Conservation (phyloP, 2,113 vertebrate species). For the Puntigrus tetrazona region DNA sequence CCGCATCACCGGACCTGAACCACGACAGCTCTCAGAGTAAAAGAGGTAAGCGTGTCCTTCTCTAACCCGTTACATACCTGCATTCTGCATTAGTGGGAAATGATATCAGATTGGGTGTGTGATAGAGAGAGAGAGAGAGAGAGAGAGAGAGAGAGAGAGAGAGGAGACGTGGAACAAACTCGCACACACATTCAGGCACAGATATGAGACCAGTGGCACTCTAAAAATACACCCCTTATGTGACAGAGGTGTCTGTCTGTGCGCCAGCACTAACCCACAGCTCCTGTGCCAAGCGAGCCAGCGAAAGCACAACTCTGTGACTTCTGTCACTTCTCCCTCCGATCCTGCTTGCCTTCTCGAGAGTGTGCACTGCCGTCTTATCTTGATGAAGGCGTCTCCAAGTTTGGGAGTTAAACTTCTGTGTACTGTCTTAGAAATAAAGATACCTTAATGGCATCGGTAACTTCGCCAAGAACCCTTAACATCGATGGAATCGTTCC, state of each 20-base stretch:
- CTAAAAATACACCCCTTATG: slow-evolving; percentile 39
- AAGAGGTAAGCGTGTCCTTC: slow-evolving; percentile 65
- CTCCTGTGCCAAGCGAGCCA: background rate
- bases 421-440: background rate
- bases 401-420: background rate
- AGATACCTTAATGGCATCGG: background rate
- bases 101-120: background rate
- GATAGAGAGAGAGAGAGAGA: background rate
- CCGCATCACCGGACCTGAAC: slow-evolving; percentile 53
- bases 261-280: slow-evolving; percentile 17
- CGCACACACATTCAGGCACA: background rate
- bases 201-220: slow-evolving; percentile 3
- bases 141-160: background rate
- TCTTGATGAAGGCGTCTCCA: background rate
- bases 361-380: background rate
- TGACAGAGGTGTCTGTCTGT: slow-evolving; percentile 9
- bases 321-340: background rate
- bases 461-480: background rate
- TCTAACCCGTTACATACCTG: background rate
- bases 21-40: slow-evolving; percentile 58
- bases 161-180: background rate
- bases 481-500: background rate
- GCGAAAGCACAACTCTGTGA: background rate
- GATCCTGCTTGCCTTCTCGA: background rate
- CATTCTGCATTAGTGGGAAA: background rate